phyloP scores from a whole-genome alignment of 2,113 vertebrate genomes.

The Chlorocebus sabaeus region DNA sequence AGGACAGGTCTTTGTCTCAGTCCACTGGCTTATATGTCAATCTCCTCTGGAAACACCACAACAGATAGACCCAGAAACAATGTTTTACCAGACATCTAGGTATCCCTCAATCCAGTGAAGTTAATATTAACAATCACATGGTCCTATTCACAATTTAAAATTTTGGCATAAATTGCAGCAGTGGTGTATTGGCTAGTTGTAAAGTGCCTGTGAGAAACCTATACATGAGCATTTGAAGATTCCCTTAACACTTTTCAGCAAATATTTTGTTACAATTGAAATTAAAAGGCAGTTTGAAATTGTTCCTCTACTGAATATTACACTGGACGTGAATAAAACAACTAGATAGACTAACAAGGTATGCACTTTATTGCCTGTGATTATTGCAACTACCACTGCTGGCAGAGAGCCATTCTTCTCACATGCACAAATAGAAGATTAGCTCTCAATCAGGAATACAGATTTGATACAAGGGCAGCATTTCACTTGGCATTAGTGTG shows the following conservation, averaged over 20 bases:
- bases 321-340: neutral
- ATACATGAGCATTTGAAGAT: neutral
- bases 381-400: neutral
- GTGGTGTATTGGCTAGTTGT: neutral
- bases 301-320: neutral
- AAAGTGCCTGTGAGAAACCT: neutral
- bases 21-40: too few relatives aligned
- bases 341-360: neutral
- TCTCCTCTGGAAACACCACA: too few relatives aligned
- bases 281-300: neutral
- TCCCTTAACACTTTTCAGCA: neutral
- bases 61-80: too few relatives aligned
- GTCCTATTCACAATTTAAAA: neutral
- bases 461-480: constrained; percentile 52
- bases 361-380: neutral
- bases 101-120: too few relatives aligned
- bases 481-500: constrained; percentile 68
- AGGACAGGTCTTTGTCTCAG: too few relatives aligned
- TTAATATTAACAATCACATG: neutral
- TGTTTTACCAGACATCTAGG: too few relatives aligned
- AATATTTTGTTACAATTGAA: neutral
- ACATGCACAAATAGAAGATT: constrained; percentile 59
- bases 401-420: constrained; percentile 33
- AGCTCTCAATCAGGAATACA: constrained; percentile 68
- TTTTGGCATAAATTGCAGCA: neutral